phyloP scores from a whole-genome alignment of 2,888 invertebrate genomes.

The Salpingus planirostris region DNA sequence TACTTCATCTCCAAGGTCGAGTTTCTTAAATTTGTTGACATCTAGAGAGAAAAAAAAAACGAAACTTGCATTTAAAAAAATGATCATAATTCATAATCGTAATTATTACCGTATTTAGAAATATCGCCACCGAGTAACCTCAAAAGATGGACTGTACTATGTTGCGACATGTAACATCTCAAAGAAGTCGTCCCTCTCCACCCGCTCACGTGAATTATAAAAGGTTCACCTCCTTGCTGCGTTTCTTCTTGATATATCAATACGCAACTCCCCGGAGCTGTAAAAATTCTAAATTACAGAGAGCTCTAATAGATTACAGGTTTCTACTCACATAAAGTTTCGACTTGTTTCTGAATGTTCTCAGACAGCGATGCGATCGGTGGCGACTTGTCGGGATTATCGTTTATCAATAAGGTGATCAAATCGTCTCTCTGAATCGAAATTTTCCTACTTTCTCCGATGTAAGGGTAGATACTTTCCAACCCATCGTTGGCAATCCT shows the following conservation, averaged over 20 bases:
- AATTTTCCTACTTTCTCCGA: slow-evolving; percentile 61
- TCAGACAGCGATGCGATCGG: slow-evolving; percentile 59
- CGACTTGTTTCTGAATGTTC: slow-evolving; percentile 57
- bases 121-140: slow-evolving; percentile 78
- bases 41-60: slow-evolving; percentile 49
- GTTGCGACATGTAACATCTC: slow-evolving; percentile 77
- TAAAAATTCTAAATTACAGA: too few species aligned
- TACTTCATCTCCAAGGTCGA: slow-evolving; percentile 32
- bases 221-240: slow-evolving; percentile 38
- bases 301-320: background rate
- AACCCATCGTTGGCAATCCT: slow-evolving; percentile 87
- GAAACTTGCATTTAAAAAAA: slow-evolving; percentile 4
- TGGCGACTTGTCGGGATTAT: slow-evolving; percentile 71
- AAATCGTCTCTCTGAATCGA: slow-evolving; percentile 67
- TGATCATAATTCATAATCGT: slow-evolving; percentile 3
- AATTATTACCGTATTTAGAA: slow-evolving; percentile 65
- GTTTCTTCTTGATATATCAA: slow-evolving; percentile 52
- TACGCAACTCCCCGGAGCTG: slow-evolving; percentile 67
- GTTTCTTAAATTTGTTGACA: slow-evolving; percentile 64
- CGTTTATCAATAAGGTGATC: slow-evolving; percentile 65
- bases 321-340: slow-evolving; percentile 56
- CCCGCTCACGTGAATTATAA: slow-evolving; percentile 67
- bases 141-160: slow-evolving; percentile 80
- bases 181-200: slow-evolving; percentile 87
- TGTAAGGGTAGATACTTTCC: slow-evolving; percentile 60